Percentiles rank a stretch among this genome's conserved stretches.
phyloP scores from a whole-genome alignment of 2,113 vertebrate genomes.

The Lampris incognitus region DNA sequence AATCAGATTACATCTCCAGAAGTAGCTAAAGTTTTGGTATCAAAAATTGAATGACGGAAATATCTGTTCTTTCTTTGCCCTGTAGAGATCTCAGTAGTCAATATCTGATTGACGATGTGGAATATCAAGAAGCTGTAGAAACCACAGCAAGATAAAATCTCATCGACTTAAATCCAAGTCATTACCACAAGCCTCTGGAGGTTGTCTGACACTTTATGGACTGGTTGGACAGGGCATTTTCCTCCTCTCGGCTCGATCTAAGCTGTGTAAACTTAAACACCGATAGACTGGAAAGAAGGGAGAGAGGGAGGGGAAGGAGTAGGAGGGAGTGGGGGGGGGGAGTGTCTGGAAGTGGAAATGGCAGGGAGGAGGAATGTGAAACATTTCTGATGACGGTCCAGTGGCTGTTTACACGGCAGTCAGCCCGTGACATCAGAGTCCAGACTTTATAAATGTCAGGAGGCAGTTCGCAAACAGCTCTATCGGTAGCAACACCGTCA shows the following conservation, averaged over 20 bases:
- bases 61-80: constrained; percentile 17
- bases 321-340: constrained; percentile 26
- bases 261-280: constrained; percentile 64
- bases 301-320: constrained; percentile 42
- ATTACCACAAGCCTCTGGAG: constrained; percentile 33
- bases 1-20: constrained; percentile 19
- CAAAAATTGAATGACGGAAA: constrained; percentile 26
- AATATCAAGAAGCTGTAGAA: constrained; percentile 38
- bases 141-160: constrained; percentile 39
- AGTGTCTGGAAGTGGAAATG: constrained; percentile 73
- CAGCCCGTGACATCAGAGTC: constrained; percentile 82
- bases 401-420: constrained; percentile 81
- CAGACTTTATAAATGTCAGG: constrained; percentile 83
- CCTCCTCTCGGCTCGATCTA: constrained; percentile 60
- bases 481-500: constrained; percentile 47
- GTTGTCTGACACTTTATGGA: constrained; percentile 38
- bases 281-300: constrained; percentile 62
- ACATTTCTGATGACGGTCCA: constrained; percentile 81
- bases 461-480: constrained; percentile 68
- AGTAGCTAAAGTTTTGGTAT: constrained; percentile 2
- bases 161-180: constrained; percentile 26
- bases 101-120: constrained; percentile 29
- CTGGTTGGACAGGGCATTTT: constrained; percentile 54
- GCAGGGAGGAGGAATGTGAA: constrained; percentile 83
- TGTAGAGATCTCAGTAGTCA: constrained; percentile 16